Evolutionary conservation across 2,888 invertebrate genomes (phyloP), one percentile per base, ranked within the genome.

Genomic region (Acanthosepion lycidas): DNA sequence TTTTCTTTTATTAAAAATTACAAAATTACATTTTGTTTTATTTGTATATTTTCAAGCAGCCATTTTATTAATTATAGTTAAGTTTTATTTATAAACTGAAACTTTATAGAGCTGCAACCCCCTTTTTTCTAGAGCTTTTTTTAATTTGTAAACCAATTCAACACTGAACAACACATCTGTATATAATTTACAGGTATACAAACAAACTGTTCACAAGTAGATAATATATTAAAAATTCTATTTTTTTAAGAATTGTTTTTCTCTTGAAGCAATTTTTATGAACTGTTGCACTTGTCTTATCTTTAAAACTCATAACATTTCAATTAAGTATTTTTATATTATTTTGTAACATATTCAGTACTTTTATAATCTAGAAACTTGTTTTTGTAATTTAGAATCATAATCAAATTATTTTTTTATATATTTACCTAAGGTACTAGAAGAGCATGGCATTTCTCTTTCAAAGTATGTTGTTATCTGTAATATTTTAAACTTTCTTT

Each of bases 1-100:
- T 78, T 78, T 78, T 78, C 78, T 78, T 78, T 78, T 15, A 78
- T 78, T 78, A 78, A 78, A 78, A 78, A n/a, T 78, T 78, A 78
- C n/a, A 78, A 78, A 78, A 78, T 78, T 33, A 33, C n/a, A 78
- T n/a, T n/a, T n/a, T 78, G 78, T 78, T 78, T n/a, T 23, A 9
- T 78, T 78, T 78, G 78, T 78, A 33, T 78, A n/a, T 78, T 78
- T 78, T 78, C n/a, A 78, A 78, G 78, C 15, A 78, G n/a, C n/a
- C 9, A 15, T 78, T 78, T n/a, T n/a, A 78, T 78, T 12, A 18
- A 78, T 33, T 78, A 78, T 18, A 12, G 18, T n/a, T 33, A 78
- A n/a, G n/a, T 78, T 78, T n/a, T 78, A 78, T n/a, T 33, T 33
- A n/a, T 78, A 33, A n/a, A 78, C 15, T 15, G n/a, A 18, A 12